Evolutionary conservation across 2,888 invertebrate genomes (phyloP).

Genomic region (Plagiodera versicolora): DNA sequence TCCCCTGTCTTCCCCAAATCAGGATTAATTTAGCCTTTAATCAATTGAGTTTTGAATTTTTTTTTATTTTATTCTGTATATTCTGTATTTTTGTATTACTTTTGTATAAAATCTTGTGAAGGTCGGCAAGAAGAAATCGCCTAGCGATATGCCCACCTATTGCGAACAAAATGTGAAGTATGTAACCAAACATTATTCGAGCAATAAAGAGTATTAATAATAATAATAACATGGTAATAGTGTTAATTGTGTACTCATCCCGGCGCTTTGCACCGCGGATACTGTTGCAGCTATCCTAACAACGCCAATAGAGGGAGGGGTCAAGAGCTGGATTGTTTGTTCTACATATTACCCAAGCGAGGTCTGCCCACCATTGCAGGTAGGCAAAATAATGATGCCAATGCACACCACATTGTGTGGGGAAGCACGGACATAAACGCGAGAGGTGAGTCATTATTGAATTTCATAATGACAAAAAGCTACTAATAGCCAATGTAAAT

Average conservation of each 20-base stretch:
- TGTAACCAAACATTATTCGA: too few relatives aligned
- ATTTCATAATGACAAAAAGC: neutral
- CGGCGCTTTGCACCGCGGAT: neutral
- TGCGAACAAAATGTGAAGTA: too few relatives aligned
- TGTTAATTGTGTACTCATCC: neutral
- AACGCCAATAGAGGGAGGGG: neutral
- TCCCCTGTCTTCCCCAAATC: too few relatives aligned
- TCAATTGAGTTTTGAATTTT: too few relatives aligned
- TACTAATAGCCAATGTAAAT: neutral
- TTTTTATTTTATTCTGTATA: too few relatives aligned
- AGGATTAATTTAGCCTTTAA: too few relatives aligned
- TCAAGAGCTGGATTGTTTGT: neutral
- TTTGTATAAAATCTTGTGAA: too few relatives aligned
- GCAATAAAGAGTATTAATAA: too few relatives aligned
- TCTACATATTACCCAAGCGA: neutral
- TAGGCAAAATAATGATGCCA: slow-evolving; percentile 7
- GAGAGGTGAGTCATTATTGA: slow-evolving; percentile 7
- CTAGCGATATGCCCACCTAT: too few relatives aligned
- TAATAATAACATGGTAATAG: slow-evolving; percentile 1
- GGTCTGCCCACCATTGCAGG: neutral
- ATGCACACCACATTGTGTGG: slow-evolving; percentile 21
- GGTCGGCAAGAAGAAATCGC: too few relatives aligned
- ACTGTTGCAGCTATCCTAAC: slow-evolving; percentile 3
- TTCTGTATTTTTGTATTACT: too few relatives aligned
- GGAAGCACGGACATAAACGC: slow-evolving; percentile 14